Evolutionary conservation across 2,888 invertebrate species (phyloP), one percentile per base, ranked within the genome.

Genomic region (Acleris laterana): DNA sequence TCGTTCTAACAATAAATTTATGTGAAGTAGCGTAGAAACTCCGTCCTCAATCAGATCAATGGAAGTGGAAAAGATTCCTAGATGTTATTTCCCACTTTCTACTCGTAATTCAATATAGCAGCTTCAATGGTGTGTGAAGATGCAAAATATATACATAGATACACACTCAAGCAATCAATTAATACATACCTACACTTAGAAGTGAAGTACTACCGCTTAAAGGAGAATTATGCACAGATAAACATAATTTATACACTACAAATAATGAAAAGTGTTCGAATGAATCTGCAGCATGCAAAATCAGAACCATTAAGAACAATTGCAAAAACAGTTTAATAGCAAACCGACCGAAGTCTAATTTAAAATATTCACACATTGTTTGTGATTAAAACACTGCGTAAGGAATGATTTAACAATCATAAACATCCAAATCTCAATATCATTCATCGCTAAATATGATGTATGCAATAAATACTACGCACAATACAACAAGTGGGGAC

Each of bases 401-500:
- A 38, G 38, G 13, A 13, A 38, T 9, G 38, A 38, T 38, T 32
- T 11, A 38, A 38, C 13, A 38, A 13, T 38, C 38, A 38, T 4
- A 13, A 13, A 38, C 38, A 4, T 13, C 38, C 38, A 42, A 20
- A 38, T 25, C 38, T 13, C 17, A 3, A 52, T 59, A 53, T 53
- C 32, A 42, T 55, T 59, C 28, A 63, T 57, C 51, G 56, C 19
- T 46, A 46, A 64, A 64, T 51, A 46, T 44, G 51, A 59, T 58
- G 63, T 28, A 53, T 28, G 55, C 48, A 49, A 28, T 49, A 59
- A 5, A n/a, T 49, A 58, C 53, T 59, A 56, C 55, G 46, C 38
- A 49, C 38, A 52, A 62, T 32, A 63, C 19, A 53, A 62, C 52
- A 67, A 62, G 62, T 19, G 52, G 68, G 71, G 72, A 79, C 78